Evolutionary conservation across 2,888 invertebrate genomes (phyloP), one percentile per base, ranked within the genome.

Genomic region (Pyralis farinalis): DNA sequence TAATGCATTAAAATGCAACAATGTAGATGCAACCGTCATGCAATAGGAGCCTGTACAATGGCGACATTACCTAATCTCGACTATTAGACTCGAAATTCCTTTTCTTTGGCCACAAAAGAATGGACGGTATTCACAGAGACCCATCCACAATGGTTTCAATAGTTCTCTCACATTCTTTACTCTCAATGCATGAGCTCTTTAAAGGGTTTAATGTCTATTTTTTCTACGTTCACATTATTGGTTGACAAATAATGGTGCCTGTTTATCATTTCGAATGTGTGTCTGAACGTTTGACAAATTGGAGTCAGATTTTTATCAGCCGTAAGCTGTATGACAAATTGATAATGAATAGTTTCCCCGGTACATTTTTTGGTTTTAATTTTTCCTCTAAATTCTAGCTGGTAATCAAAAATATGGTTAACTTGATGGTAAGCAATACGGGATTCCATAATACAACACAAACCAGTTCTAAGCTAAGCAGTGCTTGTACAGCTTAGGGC

Each of bases 261-360:
- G 16, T 29, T 29, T 29, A n/a, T 35, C 28, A 35, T 35, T n/a
- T n/a, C n/a, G n/a, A n/a, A n/a, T n/a, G n/a, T n/a, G n/a, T n/a
- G n/a, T n/a, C n/a, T n/a, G n/a, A n/a, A n/a, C n/a, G n/a, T n/a
- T 39, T 33, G 38, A 32, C 35, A 44, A 39, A 42, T 37, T 40
- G 22, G 9, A 21, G 28, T 4, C 20, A 31, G 31, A 6, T n/a
- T 33, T 9, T 4, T 16, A 16, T 16, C 16, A 16, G 2, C 4
- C 2, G 16, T 2, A 16, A 16, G 4, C 4, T 2, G 16, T 16
- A 16, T 16, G 16, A 3, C 16, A 4, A 4, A 16, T 16, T 16
- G 16, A 16, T 16, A 16, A 16, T 16, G 4, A 16, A 16, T 16
- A 4, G n/a, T n/a, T n/a, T n/a, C 16, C 16, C 16, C 4, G 16